Conservation (phyloP, 2,113 vertebrate genomes). For the Rattus rattus region DNA sequence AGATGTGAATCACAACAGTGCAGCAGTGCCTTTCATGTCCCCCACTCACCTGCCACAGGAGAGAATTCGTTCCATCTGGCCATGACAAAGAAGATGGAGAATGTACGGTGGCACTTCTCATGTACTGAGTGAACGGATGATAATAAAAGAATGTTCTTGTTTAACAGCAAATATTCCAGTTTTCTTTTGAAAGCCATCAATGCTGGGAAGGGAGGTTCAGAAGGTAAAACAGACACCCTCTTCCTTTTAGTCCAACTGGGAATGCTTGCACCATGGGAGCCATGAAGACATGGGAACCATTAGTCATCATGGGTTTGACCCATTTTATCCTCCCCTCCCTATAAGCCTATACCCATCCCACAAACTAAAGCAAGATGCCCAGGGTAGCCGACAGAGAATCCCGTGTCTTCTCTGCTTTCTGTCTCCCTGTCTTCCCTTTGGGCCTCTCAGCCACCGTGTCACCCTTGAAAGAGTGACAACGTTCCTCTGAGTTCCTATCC, state of each 20-base stretch:
- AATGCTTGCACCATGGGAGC: neutral
- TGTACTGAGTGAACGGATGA: neutral
- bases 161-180: neutral
- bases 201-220: neutral
- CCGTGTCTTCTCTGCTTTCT: neutral
- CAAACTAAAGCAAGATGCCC: neutral
- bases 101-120: neutral
- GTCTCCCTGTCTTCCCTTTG: neutral
- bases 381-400: neutral
- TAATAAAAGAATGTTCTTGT: neutral
- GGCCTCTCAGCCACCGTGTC: neutral
- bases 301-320: neutral
- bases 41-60: neutral
- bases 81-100: neutral
- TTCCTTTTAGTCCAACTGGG: neutral
- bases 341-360: neutral
- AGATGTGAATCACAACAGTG: neutral
- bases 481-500: slow-evolving; percentile 53
- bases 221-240: neutral
- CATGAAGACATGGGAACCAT: neutral
- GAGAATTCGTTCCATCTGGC: neutral
- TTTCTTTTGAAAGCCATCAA: neutral
- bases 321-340: neutral
- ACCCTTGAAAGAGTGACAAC: neutral
- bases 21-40: neutral